A percentile compares a stretch with the other conserved stretches of the same genome.
Evolutionary conservation across 2,797 vertebrate species (phyloP).

Genomic region (Arctocebus calabarensis): DNA sequence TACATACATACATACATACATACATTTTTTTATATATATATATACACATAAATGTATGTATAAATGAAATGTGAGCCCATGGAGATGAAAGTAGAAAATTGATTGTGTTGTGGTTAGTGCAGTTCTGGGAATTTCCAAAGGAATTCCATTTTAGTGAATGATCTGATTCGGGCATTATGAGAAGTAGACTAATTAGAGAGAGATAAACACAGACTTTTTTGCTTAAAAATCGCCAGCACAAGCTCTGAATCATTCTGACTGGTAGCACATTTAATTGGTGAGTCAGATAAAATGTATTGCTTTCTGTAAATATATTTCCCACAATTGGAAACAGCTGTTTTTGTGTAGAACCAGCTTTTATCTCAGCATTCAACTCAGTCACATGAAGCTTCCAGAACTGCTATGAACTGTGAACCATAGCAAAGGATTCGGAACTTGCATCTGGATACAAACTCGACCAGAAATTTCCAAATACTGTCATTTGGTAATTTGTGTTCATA

Average conservation of each 20-base stretch:
- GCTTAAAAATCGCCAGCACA: conserved; percentile 41
- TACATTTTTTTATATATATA: no score
- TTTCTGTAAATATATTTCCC: conserved; percentile 70
- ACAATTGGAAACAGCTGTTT: conserved; percentile 71
- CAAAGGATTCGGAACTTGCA: background rate
- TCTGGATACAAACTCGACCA: background rate
- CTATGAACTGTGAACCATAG: background rate
- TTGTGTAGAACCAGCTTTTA: conserved; percentile 1
- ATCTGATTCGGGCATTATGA: conserved; percentile 71
- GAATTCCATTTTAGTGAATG: conserved; percentile 79
- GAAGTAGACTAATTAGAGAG: conserved; percentile 69
- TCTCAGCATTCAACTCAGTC: background rate
- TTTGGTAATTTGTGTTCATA: conserved; percentile 42
- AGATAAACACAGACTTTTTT: conserved; percentile 68
- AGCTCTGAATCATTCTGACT: conserved; percentile 65
- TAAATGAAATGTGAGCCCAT: background rate
- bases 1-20: no score
- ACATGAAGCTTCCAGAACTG: background rate
- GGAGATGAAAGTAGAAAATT: conserved; percentile 52
- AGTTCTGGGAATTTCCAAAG: conserved; percentile 81
- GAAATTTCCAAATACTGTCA: background rate
- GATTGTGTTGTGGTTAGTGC: conserved; percentile 62
- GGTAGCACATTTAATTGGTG: conserved; percentile 58
- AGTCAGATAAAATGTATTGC: conserved; percentile 64
- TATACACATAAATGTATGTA: background rate